Base-by-base conservation (phyloP, 2,888 invertebrate genomes). In the Himalopsyche japonica region DNA sequence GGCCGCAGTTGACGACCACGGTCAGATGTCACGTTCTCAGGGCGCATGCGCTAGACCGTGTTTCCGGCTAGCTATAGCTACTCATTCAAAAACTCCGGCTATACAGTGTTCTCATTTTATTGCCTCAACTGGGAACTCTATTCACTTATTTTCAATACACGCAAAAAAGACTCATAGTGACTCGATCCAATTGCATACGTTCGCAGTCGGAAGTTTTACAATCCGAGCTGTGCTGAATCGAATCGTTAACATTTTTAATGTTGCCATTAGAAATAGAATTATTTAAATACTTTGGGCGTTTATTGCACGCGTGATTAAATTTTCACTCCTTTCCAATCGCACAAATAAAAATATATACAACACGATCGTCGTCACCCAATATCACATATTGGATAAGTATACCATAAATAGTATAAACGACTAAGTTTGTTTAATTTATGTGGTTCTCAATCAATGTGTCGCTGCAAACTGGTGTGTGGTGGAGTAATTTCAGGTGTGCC, bases 41-140 rank as follows among this genome's bases (percentile, higher is more conserved):
- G 43, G 86, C 86, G 86, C 86, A 84, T 86, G 83, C 84, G 86
- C 84, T 82, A 86, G 86, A 86, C 86, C 86, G 84, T 86, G 84
- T 82, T 79, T 86, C 86, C 86, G 78, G 82, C 48, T 32, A 30
- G 49, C 37, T 79, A 79, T 70, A 70, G 70, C 27, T 70, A 10
- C 24, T 30, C 70, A 70, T 70, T 70, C 70, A 70, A 70, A 70
- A 70, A 70, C 70, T 70, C 70, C 30, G 30, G 12, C 30, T 3
- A 27, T 70, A 10, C 15, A 30, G 12, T 5, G 10, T 70, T 12
- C 15, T 70, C 70, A 30, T 15, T 70, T 70, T 70, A 70, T 70
- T 70, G 70, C 70, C 70, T 15, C 70, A 70, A 70, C 70, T 70
- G 70, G 10, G 70, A 70, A 70, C 70, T 70, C 70, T 70, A 70